These are phyloP conservation scores for Picus viridis DNA, from an alignment of 2,797 vertebrate species.

Conservation along the genomic window DNA sequence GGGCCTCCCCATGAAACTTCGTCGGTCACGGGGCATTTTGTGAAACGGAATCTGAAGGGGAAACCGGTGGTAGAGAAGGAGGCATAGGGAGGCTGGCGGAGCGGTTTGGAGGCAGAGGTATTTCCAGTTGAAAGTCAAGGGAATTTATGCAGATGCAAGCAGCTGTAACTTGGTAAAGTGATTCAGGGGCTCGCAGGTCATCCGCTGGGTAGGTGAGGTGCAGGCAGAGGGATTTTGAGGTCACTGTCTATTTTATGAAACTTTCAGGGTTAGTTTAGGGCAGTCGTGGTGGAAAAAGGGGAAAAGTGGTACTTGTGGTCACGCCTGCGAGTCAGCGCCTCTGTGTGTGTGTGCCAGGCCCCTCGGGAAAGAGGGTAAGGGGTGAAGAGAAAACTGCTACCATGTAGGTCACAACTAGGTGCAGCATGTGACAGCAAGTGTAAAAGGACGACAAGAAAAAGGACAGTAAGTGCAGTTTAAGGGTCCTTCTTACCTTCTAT, in stretches of 20 bases:
- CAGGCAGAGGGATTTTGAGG: neutral
- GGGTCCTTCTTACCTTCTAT: neutral
- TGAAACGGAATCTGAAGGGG: neutral
- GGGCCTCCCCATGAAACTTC: neutral
- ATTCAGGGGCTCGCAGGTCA: neutral
- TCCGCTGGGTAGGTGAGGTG: neutral
- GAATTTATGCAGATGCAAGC: accelerated
- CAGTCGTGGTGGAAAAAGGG: neutral
- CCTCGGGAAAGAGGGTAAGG: accelerated
- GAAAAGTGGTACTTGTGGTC: accelerated
- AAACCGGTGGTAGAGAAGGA: neutral
- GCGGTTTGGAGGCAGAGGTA: neutral
- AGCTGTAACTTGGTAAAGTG: neutral
- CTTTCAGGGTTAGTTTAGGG: neutral
- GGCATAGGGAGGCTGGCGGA: neutral
- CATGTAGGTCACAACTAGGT: neutral
- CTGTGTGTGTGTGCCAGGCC: neutral
- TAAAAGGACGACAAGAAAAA: neutral
- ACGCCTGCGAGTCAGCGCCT: accelerated
- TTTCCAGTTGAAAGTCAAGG: neutral
- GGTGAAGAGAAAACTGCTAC: accelerated
- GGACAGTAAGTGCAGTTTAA: too few species aligned
- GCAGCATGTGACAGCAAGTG: neutral
- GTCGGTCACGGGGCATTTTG: neutral
- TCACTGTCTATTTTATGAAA: accelerated